Evolutionary conservation across 2,113 vertebrate genomes (phyloP), one percentile per base, ranked within the genome.

Genomic region (Turdus rufiventris): DNA sequence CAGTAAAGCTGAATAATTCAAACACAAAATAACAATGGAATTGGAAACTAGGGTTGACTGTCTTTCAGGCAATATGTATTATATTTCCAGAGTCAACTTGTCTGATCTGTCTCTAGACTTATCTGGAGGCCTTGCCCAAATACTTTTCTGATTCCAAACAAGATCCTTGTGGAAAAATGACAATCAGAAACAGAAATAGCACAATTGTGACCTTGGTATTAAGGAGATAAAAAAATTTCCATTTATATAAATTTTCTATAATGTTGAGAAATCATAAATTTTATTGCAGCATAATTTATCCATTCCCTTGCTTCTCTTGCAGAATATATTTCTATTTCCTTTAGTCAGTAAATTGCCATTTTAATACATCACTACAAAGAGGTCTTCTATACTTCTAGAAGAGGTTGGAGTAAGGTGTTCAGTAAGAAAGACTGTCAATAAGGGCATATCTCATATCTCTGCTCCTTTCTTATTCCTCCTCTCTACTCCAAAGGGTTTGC

Each of bases 1-100:
- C 68, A 56, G 72, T 51, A 88, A 80, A 73, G 47, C n/a, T 93
- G 85, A 85, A 93, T 83, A 77, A 94, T 88, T 94, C 31, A 80
- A 88, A 60, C 18, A 65, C n/a, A 54, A 61, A 85, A 67, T 73
- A 85, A 67, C 48, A 90, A 48, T 10, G n/a, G 47, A 88, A 80
- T 42, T 84, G 65, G 40, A 75, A 89, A 75, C 56, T 21, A 48
- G 18, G 28, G 18, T 93, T 88, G 90, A 62, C 40, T 62, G n/a
- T 60, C 36, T 81, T 74, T 79, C 14, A 85, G 42, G 47, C 38
- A 79, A 82, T 70, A 54, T 8, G 10, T 19, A 29, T 53, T 20
- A 2, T 34, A 48, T 68, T 88, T 73, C 58, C 74, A n/a, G 58
- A 76, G 24, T 79, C 67, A 91, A 36, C 19, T 62, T 65, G 16